Evolutionary conservation across 1,140 invertebrate genomes (phyloP), one percentile per base, ranked within the genome.

Genomic region (Drosophila parvula): DNA sequence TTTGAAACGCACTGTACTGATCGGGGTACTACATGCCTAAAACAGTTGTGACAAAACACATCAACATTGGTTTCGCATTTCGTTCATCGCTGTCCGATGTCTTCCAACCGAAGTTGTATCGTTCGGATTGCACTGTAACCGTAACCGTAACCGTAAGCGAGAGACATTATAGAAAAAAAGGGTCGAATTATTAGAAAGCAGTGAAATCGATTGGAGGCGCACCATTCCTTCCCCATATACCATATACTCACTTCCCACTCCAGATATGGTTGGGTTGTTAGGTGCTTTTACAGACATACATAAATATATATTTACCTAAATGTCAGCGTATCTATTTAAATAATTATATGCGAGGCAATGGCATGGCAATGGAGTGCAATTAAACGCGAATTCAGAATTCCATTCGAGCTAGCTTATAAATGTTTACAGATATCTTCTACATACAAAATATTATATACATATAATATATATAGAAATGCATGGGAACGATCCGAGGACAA

Each of bases 51-150:
- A 61, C 16, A 50, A 63, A 63, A 22, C 43, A 67, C 14, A 30
- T 51, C 30, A 18, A 65, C 22, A 65, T 51, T 68, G 64, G 60
- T 65, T 68, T 68, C 45, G 18, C 22, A 43, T 50, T 67, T 68
- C 30, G 45, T 65, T 68, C 28, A 50, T 50, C 30, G 44, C 64
- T 40, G 51, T 55, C 34, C 51, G 36, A 45, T 30, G 63, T 70
- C 67, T 70, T 70, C 67, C 67, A 68, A 51, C 45, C 32, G 11
- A 67, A 43, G 36, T 68, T 64, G 28, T 45, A 55, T 30, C 45
- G 22, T 9, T 51, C 22, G 32, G 32, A 38, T 16, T 4, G 10
- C 30, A 67, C n/a, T 22, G n/a, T 12, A 34, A 22, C 44, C n/a
- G 48, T 12, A 28, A 43, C n/a, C 27, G 22, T 22, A 22, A 22